A percentile compares a stretch with the other conserved stretches of the same genome.
phyloP scores from a whole-genome alignment of 2,113 vertebrate genomes.

The Cyphotilapia sp. region DNA sequence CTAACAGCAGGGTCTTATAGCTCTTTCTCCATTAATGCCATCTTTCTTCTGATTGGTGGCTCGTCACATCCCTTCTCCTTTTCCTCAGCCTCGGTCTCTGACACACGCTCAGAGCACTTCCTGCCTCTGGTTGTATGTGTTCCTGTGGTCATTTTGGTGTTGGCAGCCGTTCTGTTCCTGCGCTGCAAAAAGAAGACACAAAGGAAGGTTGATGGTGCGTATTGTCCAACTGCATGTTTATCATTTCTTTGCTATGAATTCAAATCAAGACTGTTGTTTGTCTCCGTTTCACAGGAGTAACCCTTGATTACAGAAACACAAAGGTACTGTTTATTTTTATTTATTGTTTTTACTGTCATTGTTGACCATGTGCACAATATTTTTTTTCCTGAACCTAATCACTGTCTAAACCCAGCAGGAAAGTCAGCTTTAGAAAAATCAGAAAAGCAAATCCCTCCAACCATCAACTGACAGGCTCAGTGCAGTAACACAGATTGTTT shows the following conservation, averaged over 20 bases:
- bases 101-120: not conserved
- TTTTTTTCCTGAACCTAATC: not conserved
- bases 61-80: rapidly evolving
- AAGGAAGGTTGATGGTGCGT: not conserved
- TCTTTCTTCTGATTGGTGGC: not conserved
- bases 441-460: not conserved
- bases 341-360: not conserved
- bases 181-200: not conserved
- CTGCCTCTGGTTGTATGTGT: not conserved
- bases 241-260: not conserved
- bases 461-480: not conserved
- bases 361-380: not conserved
- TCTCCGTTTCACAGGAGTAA: not conserved
- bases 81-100: rapidly evolving
- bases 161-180: not conserved
- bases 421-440: not conserved
- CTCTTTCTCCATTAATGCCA: not conserved
- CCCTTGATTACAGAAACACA: rapidly evolving
- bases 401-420: not conserved
- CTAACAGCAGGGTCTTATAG: not conserved
- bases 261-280: not conserved
- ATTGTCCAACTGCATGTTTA: not conserved
- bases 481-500: not conserved
- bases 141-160: not conserved
- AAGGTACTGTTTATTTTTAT: not conserved